These are phyloP conservation scores for Macquaria australasica DNA, from an alignment of 2,113 vertebrate species.

Conservation along the genomic window DNA sequence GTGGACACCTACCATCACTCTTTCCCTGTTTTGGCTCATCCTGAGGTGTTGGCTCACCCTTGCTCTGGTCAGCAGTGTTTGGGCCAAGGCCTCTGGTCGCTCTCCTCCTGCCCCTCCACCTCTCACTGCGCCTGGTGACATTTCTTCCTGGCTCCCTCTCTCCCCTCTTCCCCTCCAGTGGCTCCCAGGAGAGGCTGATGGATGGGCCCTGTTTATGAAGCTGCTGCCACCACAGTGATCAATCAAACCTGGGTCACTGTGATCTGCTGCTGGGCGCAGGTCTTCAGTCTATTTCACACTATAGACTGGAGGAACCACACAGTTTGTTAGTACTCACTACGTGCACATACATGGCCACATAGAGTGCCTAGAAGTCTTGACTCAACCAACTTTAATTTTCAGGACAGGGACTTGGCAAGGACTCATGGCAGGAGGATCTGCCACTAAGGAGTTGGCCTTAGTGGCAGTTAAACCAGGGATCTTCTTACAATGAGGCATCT, in stretches of 20 bases:
- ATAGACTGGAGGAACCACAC: constrained; percentile 39
- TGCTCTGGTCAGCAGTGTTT: constrained; percentile 74
- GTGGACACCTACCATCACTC: constrained; percentile 32
- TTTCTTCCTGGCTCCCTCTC: constrained; percentile 70
- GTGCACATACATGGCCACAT: neutral
- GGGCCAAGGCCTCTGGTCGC: constrained; percentile 58
- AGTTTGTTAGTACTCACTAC: constrained; percentile 35
- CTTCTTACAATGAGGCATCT: neutral
- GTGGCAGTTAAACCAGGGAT: neutral
- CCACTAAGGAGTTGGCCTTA: constrained; percentile 6
- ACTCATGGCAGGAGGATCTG: neutral
- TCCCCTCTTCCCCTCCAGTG: constrained; percentile 56
- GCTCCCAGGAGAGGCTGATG: constrained; percentile 83
- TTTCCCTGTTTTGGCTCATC: constrained; percentile 45
- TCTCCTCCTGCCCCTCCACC: constrained; percentile 39
- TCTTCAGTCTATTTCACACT: constrained; percentile 59
- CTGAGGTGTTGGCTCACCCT: constrained; percentile 58
- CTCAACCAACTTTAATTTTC: neutral
- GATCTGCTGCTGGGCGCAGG: constrained; percentile 60
- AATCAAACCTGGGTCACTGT: constrained; percentile 77
- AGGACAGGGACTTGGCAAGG: neutral
- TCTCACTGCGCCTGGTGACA: constrained; percentile 70
- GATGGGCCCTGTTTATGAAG: constrained; percentile 85
- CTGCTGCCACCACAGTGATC: constrained; percentile 83
- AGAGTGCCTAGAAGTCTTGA: neutral